Evolutionary conservation across 2,888 invertebrate genomes (phyloP), one percentile per base, ranked within the genome.

Genomic region (Platycheirus albimanus): DNA sequence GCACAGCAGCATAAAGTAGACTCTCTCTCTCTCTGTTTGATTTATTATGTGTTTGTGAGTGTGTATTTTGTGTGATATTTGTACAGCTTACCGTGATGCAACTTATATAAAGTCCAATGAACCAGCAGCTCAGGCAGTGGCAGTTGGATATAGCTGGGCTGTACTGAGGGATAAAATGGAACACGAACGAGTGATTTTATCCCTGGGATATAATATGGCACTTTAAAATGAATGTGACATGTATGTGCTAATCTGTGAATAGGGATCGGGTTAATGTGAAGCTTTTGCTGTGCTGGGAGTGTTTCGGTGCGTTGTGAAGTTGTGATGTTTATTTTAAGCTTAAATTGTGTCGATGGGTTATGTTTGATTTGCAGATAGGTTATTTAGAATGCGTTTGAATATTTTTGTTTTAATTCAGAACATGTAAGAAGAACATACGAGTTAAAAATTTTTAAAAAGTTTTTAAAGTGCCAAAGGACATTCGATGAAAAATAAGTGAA

Each of bases 321-420:
- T 3, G 5, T 30, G 41, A 10, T 71, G 52, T 61, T 77, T 67
- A n/a, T 41, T 36, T 52, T 72, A 28, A 54, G 49, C 19, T 0
- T 63, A 83, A 78, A 78, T n/a, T 83, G 67, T 83, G 83, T 72
- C 72, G 83, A 72, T 72, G 71, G 81, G 66, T 71, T 71, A 76
- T 77, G 61, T 71, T 70, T 71, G 61, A 67, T 24, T 54, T 43
- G 38, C 19, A 33, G 24, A 56, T 49, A 30, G 52, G 30, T 43
- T 52, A n/a, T 71, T 13, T 38, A 58, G 45, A 36, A 54, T 52
- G 43, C 64, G 67, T 24, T 24, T 45, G 52, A 76, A 76, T 69
- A 76, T 76, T 76, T 66, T 28, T n/a, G n/a, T n/a, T n/a, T n/a
- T n/a, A n/a, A n/a, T n/a, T n/a, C n/a, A n/a, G n/a, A n/a, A n/a